These are phyloP conservation scores for Mobula birostris DNA, from an alignment of 2,113 vertebrate genomes.

Conservation along the genomic window DNA sequence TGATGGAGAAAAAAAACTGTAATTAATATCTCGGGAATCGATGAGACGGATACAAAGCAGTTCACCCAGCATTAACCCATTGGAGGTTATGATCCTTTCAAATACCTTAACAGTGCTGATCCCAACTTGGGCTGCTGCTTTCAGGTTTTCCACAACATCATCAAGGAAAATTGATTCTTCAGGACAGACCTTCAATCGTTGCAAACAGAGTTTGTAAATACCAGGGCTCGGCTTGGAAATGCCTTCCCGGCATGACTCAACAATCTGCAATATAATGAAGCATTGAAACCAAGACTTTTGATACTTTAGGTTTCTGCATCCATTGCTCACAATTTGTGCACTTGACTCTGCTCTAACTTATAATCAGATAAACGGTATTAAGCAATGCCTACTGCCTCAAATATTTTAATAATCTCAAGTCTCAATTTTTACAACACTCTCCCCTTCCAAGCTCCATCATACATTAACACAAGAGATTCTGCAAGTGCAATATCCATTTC, in stretches of 20 bases:
- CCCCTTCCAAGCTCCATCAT: background rate
- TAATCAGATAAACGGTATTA: background rate
- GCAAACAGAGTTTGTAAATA: conserved; percentile 60
- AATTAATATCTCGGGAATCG: background rate
- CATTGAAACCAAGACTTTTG: background rate
- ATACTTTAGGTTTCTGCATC: background rate
- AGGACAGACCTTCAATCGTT: conserved; percentile 55
- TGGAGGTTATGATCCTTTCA: background rate
- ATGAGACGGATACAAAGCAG: background rate
- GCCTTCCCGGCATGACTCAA: conserved; percentile 61
- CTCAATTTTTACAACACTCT: background rate
- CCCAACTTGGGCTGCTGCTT: conserved; percentile 63
- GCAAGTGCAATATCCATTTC: no score
- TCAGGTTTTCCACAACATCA: conserved; percentile 56
- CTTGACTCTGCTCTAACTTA: background rate
- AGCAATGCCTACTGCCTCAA: no score
- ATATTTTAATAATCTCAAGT: no score
- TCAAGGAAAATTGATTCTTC: conserved; percentile 66
- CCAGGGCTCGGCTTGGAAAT: conserved; percentile 55
- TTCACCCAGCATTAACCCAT: background rate
- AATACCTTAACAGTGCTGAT: conserved; percentile 63
- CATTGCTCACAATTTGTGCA: background rate
- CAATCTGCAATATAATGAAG: conserved; percentile 48
- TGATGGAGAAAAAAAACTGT: background rate
- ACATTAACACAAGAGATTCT: no score